Percentiles rank a stretch among this genome's conserved stretches.
phyloP scores from a whole-genome alignment of 2,888 invertebrate genomes.

The Pycnomerus fuliginosus region DNA sequence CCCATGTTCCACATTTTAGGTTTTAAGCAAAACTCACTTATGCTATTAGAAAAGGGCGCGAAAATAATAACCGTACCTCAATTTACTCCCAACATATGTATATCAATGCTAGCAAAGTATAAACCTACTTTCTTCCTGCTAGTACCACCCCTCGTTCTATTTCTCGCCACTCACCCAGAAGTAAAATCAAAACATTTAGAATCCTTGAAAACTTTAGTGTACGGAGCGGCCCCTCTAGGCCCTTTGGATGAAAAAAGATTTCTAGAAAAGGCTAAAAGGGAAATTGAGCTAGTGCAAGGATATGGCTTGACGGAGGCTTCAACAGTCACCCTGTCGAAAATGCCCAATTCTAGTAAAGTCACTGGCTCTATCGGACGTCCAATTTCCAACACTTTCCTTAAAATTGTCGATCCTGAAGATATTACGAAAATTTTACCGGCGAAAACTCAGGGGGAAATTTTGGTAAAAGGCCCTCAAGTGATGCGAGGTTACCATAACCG shows the following conservation, averaged over 20 bases:
- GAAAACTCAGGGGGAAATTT: constrained; percentile 63
- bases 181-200: constrained; percentile 60
- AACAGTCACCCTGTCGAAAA: constrained; percentile 58
- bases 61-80: constrained; percentile 69
- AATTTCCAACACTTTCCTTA: constrained; percentile 61
- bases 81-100: constrained; percentile 69
- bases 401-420: constrained; percentile 57
- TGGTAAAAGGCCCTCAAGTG: constrained; percentile 75
- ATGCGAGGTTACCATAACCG: constrained; percentile 80
- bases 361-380: constrained; percentile 56
- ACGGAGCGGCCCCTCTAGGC: constrained; percentile 71
- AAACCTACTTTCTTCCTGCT: constrained; percentile 65
- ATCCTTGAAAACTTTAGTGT: constrained; percentile 56
- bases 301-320: constrained; percentile 76
- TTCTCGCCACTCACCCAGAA: constrained; percentile 56
- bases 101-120: constrained; percentile 65
- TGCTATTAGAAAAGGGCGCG: constrained; percentile 61
- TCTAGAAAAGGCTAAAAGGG: constrained; percentile 54
- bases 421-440: constrained; percentile 21
- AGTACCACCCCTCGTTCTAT: constrained; percentile 73
- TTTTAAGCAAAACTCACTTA: constrained; percentile 60
- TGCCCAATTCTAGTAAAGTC: constrained; percentile 58
- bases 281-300: too few relatives aligned
- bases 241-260: constrained; percentile 59
- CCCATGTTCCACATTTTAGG: constrained; percentile 87